Percentiles rank a stretch among this genome's conserved stretches.
phyloP scores from a whole-genome alignment of 2,888 invertebrate species.

The Tinea trinotella region DNA sequence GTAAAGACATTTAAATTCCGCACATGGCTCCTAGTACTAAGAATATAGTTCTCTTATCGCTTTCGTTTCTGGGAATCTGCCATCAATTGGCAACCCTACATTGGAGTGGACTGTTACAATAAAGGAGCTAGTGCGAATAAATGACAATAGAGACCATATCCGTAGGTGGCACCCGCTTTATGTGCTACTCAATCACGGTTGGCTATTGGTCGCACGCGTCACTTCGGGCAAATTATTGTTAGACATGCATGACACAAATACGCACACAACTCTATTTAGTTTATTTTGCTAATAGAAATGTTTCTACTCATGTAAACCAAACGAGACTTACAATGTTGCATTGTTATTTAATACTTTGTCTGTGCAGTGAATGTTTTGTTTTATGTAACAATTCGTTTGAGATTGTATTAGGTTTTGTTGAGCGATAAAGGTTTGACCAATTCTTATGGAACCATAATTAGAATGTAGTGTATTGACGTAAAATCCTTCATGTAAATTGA shows the following conservation, averaged over 20 bases:
- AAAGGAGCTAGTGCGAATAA: conserved; percentile 17
- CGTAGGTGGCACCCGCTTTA: conserved; percentile 55
- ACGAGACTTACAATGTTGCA: background rate
- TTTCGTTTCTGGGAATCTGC: conserved; percentile 9
- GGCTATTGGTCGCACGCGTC: conserved; percentile 56
- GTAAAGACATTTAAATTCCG: conserved; percentile 1
- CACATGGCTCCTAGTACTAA: conserved; percentile 5
- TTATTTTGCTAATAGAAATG: conserved; percentile 5
- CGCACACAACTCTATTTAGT: background rate
- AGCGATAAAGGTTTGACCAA: conserved; percentile 1
- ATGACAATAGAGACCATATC: conserved; percentile 14
- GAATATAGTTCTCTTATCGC: conserved; percentile 3
- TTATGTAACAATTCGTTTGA: background rate
- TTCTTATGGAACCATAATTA: conserved; percentile 15
- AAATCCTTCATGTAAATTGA: conserved; percentile 28
- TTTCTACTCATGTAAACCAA: no score
- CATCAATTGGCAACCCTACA: conserved; percentile 8
- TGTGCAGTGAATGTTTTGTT: background rate
- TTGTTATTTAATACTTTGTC: background rate
- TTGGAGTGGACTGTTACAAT: conserved; percentile 1
- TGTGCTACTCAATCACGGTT: conserved; percentile 53
- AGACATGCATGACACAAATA: conserved; percentile 15
- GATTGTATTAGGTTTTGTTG: background rate
- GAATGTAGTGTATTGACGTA: conserved; percentile 17
- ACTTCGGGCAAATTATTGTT: conserved; percentile 25